phyloP scores from a whole-genome alignment of 2,113 vertebrate species.

The Serinus canaria region DNA sequence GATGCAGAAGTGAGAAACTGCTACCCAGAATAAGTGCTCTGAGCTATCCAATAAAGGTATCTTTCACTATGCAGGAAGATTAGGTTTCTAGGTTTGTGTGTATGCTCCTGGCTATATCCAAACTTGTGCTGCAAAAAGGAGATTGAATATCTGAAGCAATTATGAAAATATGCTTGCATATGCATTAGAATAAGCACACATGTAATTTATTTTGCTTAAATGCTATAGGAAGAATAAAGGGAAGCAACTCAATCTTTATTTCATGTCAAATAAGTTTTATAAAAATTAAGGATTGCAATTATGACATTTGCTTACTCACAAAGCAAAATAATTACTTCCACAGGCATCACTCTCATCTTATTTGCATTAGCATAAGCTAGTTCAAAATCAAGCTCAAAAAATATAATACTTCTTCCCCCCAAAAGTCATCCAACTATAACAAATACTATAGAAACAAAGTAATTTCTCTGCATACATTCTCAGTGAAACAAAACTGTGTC shows the following conservation, averaged over 20 bases:
- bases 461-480: neutral
- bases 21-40: neutral
- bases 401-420: neutral
- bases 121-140: neutral
- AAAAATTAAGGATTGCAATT: neutral
- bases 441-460: neutral
- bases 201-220: neutral
- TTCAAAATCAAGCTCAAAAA: neutral
- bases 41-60: neutral
- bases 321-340: neutral
- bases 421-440: neutral
- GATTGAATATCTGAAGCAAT: neutral
- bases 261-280: neutral
- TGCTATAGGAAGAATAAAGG: neutral
- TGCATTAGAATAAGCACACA: neutral
- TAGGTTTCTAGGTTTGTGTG: neutral
- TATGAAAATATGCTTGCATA: neutral
- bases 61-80: neutral
- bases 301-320: neutral
- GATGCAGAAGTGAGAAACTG: neutral
- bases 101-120: neutral
- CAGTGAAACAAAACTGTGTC: neutral
- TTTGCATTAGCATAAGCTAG: neutral
- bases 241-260: neutral
- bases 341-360: neutral